phyloP scores from a whole-genome alignment of 2,113 vertebrate genomes.

The Acanthochromis polyacanthus region DNA sequence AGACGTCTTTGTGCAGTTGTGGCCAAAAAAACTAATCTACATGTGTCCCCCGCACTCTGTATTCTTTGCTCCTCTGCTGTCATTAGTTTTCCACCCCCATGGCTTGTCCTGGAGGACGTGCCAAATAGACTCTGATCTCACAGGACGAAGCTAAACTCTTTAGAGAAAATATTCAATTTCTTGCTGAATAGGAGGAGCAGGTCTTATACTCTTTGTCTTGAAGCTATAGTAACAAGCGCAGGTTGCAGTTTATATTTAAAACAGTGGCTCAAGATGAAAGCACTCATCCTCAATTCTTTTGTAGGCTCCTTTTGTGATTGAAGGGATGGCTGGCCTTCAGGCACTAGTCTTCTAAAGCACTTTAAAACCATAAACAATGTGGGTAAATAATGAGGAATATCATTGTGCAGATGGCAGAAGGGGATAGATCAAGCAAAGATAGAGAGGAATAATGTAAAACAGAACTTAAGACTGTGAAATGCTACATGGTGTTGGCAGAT shows the following conservation, averaged over 20 bases:
- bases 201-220: slow-evolving; percentile 25
- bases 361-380: slow-evolving; percentile 4
- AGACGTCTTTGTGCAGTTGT: slow-evolving; percentile 71
- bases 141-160: slow-evolving; percentile 35
- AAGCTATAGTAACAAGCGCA: slow-evolving; percentile 22
- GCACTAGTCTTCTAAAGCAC: neutral
- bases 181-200: slow-evolving; percentile 15
- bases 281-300: slow-evolving; percentile 1
- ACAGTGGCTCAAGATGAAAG: slow-evolving; percentile 6
- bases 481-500: neutral
- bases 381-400: neutral
- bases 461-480: neutral
- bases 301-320: neutral
- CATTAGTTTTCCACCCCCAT: slow-evolving; percentile 62
- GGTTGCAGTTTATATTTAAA: neutral
- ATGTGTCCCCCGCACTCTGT: slow-evolving; percentile 68
- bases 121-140: slow-evolving; percentile 53
- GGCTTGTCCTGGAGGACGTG: slow-evolving; percentile 36
- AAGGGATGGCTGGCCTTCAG: slow-evolving; percentile 10
- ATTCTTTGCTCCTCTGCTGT: slow-evolving; percentile 58
- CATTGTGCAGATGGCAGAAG: neutral
- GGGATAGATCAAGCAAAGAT: neutral
- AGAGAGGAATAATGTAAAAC: neutral
- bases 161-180: slow-evolving; percentile 28
- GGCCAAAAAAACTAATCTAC: slow-evolving; percentile 73